Evolutionary conservation across 2,797 vertebrate species (phyloP).

Genomic region (Chaunax sp.): DNA sequence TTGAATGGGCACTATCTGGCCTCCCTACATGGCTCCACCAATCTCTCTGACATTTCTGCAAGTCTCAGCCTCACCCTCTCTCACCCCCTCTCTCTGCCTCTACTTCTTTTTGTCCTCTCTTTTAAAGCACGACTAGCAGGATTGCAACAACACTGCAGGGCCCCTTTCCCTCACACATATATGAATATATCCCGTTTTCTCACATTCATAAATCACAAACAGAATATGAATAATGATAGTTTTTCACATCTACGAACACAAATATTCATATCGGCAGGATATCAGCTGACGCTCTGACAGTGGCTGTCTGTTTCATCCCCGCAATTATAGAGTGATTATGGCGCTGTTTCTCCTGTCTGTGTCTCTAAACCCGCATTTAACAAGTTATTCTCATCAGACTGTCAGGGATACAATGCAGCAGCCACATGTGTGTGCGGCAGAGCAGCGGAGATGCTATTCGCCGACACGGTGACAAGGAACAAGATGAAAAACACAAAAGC

Average conservation of each 20-base stretch:
- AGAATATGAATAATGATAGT: neutral
- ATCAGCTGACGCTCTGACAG: conserved; percentile 35
- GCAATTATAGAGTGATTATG: conserved; percentile 38
- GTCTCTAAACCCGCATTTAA: conserved; percentile 15
- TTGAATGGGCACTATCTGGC: conserved; percentile 49
- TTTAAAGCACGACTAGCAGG: conserved; percentile 22
- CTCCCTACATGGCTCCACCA: conserved; percentile 31
- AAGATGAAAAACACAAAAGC: conserved; percentile 34
- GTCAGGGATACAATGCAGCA: conserved; percentile 4
- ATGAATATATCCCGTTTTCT: neutral
- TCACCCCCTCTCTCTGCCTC: neutral
- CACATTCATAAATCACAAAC: conserved; percentile 2
- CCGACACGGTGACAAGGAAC: conserved; percentile 32
- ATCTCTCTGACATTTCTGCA: conserved; percentile 55
- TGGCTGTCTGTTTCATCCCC: conserved; percentile 36
- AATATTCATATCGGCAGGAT: conserved; percentile 12
- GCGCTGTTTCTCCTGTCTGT: conserved; percentile 32
- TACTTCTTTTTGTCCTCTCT: conserved; percentile 1
- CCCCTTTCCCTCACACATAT: neutral
- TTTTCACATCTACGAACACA: neutral
- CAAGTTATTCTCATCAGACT: conserved; percentile 26
- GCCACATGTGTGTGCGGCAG: neutral
- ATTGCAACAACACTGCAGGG: conserved; percentile 14
- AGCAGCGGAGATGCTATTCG: conserved; percentile 19
- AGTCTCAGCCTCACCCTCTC: conserved; percentile 1